Evolutionary conservation across 2,797 vertebrate genomes (phyloP), one percentile per base, ranked within the genome.

Genomic region (Bradypus variegatus): DNA sequence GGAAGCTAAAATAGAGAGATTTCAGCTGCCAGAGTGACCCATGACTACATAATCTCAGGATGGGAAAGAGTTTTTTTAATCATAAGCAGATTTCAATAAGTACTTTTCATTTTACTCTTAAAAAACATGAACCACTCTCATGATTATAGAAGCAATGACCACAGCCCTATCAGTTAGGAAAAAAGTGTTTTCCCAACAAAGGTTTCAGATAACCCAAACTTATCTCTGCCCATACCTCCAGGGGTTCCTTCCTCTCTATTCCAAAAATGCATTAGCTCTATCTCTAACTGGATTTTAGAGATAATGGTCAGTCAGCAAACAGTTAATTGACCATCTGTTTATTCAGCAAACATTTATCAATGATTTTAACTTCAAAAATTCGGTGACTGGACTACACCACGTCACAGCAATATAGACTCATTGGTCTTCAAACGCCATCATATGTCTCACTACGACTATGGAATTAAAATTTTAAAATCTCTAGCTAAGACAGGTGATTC

Each of bases 341-440:
- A 62, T 67, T 92, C 48, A 77, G 45, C 60, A 69, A 91, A 91
- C 1, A 64, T 2, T 70, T 38, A 55, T 8, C 50, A 82, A 76
- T 70, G 62, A 76, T 72, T 86, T 45, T 73, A 88, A 88, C 77
- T 77, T 82, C 77, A 27, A 78, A 90, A 93, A 70, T 85, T 92
- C 64, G 79, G 33, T 55, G 50, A 64, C 55, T 53, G 4, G 15
- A 67, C 27, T 76, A 60, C n/a, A 70, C 19, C 31, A 62, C 78
- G 10, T 83, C 80, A 89, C 2, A 62, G 81, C 62, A 73, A 77
- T 21, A 36, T 0, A 86, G 62, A 94, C 14, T 15, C 8, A 16
- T 2, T 6, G 60, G 45, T 18, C 36, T 82, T 84, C 64, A 36
- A 48, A 91, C 45, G 16, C 55, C 41, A 60, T 81, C 31, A 16